These are phyloP conservation scores for Rynchops niger DNA, from an alignment of 2,113 vertebrate species.

Conservation along the genomic window DNA sequence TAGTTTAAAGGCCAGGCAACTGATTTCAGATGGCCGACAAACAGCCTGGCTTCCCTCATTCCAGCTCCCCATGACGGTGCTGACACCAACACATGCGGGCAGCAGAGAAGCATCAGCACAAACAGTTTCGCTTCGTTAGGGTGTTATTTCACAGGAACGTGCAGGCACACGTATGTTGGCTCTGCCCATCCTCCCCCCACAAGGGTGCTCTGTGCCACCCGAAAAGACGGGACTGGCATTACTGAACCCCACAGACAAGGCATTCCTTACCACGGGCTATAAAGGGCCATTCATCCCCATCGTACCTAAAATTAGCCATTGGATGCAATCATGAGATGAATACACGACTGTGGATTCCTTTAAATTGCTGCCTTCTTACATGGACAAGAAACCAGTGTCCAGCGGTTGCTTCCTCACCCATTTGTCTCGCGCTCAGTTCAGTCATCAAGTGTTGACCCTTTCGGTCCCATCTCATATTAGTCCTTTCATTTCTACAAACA, in stretches of 20 bases:
- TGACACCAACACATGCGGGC: fast-evolving
- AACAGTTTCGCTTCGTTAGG: not conserved
- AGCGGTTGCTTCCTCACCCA: not conserved
- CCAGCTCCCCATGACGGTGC: not conserved
- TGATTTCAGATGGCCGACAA: not conserved
- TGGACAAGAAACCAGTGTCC: not conserved
- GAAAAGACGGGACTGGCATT: not conserved
- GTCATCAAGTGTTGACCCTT: not conserved
- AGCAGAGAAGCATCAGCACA: not conserved
- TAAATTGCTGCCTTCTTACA: not conserved
- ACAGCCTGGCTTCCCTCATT: not conserved
- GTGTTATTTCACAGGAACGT: fast-evolving
- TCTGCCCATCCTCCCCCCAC: not conserved
- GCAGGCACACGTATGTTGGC: not conserved
- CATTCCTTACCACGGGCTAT: not conserved
- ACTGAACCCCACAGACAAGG: slow-evolving; percentile 9
- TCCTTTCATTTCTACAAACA: not conserved
- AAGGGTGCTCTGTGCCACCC: not conserved
- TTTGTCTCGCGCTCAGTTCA: not conserved
- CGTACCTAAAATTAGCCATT: slow-evolving; percentile 19
- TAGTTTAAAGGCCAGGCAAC: not conserved
- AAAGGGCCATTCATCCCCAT: slow-evolving; percentile 25
- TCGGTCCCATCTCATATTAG: not conserved
- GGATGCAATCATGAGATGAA: slow-evolving; percentile 5
- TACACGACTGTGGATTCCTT: not conserved